These are phyloP conservation scores for Sceliomorpha sp. DNA, from an alignment of 2,888 invertebrate genomes.

Conservation along the genomic window DNA sequence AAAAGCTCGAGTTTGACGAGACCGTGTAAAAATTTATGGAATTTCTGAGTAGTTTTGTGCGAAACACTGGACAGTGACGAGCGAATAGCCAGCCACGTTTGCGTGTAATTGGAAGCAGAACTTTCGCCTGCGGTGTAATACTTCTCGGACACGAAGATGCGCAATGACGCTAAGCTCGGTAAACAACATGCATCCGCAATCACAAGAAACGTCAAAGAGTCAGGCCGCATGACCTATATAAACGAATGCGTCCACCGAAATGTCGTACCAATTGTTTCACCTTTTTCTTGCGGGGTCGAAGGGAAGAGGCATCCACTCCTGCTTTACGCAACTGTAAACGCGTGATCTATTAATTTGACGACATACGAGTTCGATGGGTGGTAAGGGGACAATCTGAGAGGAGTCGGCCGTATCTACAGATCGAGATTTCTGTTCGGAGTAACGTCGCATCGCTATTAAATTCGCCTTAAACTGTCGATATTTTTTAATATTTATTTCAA, in stretches of 20 bases:
- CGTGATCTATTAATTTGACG: slow-evolving; percentile 31
- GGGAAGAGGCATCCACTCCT: slow-evolving; percentile 29
- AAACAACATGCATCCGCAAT: slow-evolving; percentile 69
- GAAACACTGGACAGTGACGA: slow-evolving; percentile 34
- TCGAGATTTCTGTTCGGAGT: too few relatives aligned
- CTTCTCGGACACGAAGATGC: slow-evolving; percentile 61
- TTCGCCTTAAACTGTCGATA: too few relatives aligned
- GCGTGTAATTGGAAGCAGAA: slow-evolving; percentile 43
- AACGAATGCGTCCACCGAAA: slow-evolving; percentile 29
- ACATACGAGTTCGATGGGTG: slow-evolving; percentile 12
- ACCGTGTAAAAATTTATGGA: slow-evolving; percentile 42
- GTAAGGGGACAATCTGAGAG: too few relatives aligned
- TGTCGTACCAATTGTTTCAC: slow-evolving; percentile 16
- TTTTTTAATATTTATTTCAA: too few relatives aligned
- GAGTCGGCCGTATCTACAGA: slow-evolving; percentile 1
- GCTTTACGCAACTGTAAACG: slow-evolving; percentile 12
- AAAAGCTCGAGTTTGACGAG: slow-evolving; percentile 36
- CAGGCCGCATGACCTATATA: slow-evolving; percentile 51
- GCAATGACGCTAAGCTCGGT: slow-evolving; percentile 60
- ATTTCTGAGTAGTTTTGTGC: slow-evolving; percentile 48
- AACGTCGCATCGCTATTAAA: too few relatives aligned
- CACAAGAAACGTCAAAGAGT: slow-evolving; percentile 59
- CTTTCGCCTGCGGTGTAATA: slow-evolving; percentile 58
- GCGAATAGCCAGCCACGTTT: slow-evolving; percentile 37
- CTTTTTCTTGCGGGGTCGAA: slow-evolving; percentile 30